Base-by-base conservation (phyloP, 2,113 vertebrate species). In the Triplophysa rosa region DNA sequence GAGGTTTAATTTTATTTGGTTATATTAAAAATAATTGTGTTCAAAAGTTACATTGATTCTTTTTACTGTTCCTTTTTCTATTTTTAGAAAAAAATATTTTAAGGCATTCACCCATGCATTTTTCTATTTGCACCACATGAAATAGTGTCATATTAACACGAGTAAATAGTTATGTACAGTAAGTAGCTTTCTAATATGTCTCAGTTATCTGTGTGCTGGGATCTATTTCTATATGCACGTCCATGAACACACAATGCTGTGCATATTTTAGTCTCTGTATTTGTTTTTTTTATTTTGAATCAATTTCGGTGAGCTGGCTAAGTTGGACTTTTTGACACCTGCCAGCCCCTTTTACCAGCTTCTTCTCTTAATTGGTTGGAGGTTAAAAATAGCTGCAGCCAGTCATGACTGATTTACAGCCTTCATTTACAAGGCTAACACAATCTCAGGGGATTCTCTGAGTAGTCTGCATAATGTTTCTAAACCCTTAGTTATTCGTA, bases 341-440 rank as follows among this genome's bases (percentile, higher is more conserved):
- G 17, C 8, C 47, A 47, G 65, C 78, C 54, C 23, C n/a, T 76
- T 47, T 77, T 65, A 83, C 49, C 23, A 70, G 49, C 52, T 72
- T 84, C n/a, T 77, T 80, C 84, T 80, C 73, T 70, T 90, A 90
- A 91, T 91, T 91, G 85, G 85, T 78, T 80, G 33, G 3, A 37
- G 73, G 82, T 86, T 86, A 90, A 85, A 90, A 90, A 91, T 91
- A 92, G 86, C 84, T 64, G 24, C 73, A 71, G 73, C 76, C 68
- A 75, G 83, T 81, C 73, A 83, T 88, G 84, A 84, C 84, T 85
- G 84, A 85, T 90, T 89, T 88, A 79, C 78, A 87, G 82, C 82
- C 80, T 87, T 89, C 79, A 85, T 84, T 85, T 89, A 83, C 84
- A 88, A 88, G 87, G 82, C 82, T 89, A 89, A 89, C 85, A 80